phyloP scores from a whole-genome alignment of 2,113 vertebrate genomes.

The Carassius gibelio region DNA sequence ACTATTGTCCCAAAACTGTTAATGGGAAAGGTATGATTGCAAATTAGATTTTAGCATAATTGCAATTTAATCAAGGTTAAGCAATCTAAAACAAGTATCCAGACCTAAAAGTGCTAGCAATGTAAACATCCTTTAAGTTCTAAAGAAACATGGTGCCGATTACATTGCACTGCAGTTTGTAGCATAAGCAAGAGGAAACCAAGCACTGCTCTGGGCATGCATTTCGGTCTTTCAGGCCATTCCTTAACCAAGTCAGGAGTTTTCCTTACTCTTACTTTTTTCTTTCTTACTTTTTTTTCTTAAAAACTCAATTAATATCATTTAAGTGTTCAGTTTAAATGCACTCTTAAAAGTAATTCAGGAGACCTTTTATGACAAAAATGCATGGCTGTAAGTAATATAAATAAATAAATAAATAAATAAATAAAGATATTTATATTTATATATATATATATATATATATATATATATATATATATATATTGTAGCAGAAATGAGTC shows the following conservation, averaged over 20 bases:
- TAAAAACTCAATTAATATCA: no score
- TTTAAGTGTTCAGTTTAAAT: no score
- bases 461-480: no score
- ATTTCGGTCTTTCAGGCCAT: neutral
- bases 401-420: no score
- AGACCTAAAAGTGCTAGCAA: neutral
- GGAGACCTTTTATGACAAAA: no score
- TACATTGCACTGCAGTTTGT: neutral
- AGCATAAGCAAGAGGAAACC: neutral
- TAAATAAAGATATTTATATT: no score
- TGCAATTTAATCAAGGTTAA: constrained; percentile 27
- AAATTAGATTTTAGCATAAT: constrained; percentile 36
- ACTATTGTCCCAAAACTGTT: constrained; percentile 4
- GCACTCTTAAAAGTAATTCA: no score
- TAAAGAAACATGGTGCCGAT: neutral
- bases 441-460: no score
- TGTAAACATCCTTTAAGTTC: neutral
- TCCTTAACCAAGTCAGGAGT: neutral
- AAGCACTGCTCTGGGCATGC: neutral
- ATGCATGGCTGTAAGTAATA: no score
- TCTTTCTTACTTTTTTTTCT: no score
- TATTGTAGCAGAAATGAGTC: no score
- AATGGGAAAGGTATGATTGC: constrained; percentile 17
- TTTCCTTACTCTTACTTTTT: neutral
- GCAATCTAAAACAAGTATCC: neutral